Evolutionary conservation across 2,113 vertebrate species (phyloP).

Genomic region (Sciurus niger): DNA sequence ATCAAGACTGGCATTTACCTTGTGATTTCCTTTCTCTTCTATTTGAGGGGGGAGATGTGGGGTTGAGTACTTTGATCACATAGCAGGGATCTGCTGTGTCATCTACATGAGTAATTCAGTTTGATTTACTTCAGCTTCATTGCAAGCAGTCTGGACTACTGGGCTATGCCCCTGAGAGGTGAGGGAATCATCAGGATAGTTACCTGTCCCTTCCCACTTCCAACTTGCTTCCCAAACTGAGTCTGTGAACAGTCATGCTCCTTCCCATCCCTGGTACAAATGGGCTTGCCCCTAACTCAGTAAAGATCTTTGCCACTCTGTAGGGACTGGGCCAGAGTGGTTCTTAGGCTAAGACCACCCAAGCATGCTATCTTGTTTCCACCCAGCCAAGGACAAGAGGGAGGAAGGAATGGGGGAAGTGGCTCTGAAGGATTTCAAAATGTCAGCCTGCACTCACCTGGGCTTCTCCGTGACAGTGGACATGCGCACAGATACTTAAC

Average conservation of each 20-base stretch:
- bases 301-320: neutral
- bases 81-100: neutral
- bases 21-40: conserved; percentile 15
- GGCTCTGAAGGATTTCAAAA: neutral
- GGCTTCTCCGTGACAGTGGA: neutral
- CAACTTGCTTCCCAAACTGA: neutral
- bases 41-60: neutral
- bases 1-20: neutral
- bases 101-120: neutral
- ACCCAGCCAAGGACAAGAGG: neutral
- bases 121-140: neutral
- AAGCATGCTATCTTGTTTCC: neutral
- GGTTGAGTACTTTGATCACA: neutral
- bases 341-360: neutral
- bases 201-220: neutral
- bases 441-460: neutral
- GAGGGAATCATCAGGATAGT: neutral
- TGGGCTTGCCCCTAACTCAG: neutral
- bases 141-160: neutral
- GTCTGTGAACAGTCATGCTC: neutral
- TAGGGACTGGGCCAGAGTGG: neutral
- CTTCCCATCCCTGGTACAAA: neutral
- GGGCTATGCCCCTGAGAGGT: neutral
- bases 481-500: neutral
- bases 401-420: neutral